These are phyloP conservation scores for honey bee (Apis mellifera) DNA, from an alignment of 1,140 invertebrate species.

Conservation along the genomic window Amel_HAv3.1 CM009940.2:1055001-1055500, in stretches of 20 bases:
- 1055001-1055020: slow-evolving; percentile 3
- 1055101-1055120: slow-evolving; percentile 6
- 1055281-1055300: slow-evolving; percentile 60
- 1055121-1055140: background rate
- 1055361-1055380: slow-evolving; percentile 23
- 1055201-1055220: slow-evolving; percentile 7
- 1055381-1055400: slow-evolving; percentile 57
- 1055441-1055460: slow-evolving; percentile 49
- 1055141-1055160: background rate
- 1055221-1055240: background rate
- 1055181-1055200: slow-evolving; percentile 1
- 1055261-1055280: slow-evolving; percentile 54
- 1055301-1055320: slow-evolving; percentile 16
- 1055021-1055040: slow-evolving; percentile 25
- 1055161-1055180: too few species aligned
- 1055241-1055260: slow-evolving; percentile 26
- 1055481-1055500: slow-evolving; percentile 17
- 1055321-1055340: slow-evolving; percentile 50
- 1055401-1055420: slow-evolving; percentile 9
- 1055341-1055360: slow-evolving; percentile 55
- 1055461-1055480: slow-evolving; percentile 36
- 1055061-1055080: slow-evolving; percentile 33
- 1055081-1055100: slow-evolving; percentile 4
- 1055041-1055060: slow-evolving; percentile 17
- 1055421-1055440: slow-evolving; percentile 9